phyloP scores from a whole-genome alignment of 1,140 invertebrate genomes.

The Berghia stephanieae region DNA sequence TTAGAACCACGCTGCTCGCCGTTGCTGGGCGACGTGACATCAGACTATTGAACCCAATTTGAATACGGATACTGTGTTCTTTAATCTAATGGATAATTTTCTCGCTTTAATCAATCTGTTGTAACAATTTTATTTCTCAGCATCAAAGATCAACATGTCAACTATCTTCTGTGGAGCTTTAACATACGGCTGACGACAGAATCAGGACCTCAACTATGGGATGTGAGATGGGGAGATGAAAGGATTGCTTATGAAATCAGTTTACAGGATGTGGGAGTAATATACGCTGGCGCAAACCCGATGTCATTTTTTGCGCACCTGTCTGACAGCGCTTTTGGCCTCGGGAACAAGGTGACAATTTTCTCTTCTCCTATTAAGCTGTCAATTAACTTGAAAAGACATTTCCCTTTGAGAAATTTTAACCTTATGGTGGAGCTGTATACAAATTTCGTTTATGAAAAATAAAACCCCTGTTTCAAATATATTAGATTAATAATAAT shows the following conservation, averaged over 20 bases:
- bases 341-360: constrained; percentile 39
- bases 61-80: no score
- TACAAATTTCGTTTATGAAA: no score
- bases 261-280: constrained; percentile 43
- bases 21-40: no score
- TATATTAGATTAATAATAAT: no score
- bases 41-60: no score
- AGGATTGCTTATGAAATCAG: constrained; percentile 49
- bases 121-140: background rate
- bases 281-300: constrained; percentile 43
- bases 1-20: no score
- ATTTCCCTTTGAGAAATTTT: no score
- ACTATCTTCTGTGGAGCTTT: constrained; percentile 46
- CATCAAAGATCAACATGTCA: constrained; percentile 28
- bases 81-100: no score
- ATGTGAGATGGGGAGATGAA: constrained; percentile 39
- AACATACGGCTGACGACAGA: constrained; percentile 34
- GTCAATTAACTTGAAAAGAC: no score
- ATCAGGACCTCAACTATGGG: constrained; percentile 42
- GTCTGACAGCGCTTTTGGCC: constrained; percentile 45
- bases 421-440: no score
- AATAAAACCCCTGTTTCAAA: no score
- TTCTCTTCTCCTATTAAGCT: no score
- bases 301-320: constrained; percentile 43
- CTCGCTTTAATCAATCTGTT: background rate